Conservation (phyloP, 2,888 invertebrate genomes). For the Trachelus iudaicus region DNA sequence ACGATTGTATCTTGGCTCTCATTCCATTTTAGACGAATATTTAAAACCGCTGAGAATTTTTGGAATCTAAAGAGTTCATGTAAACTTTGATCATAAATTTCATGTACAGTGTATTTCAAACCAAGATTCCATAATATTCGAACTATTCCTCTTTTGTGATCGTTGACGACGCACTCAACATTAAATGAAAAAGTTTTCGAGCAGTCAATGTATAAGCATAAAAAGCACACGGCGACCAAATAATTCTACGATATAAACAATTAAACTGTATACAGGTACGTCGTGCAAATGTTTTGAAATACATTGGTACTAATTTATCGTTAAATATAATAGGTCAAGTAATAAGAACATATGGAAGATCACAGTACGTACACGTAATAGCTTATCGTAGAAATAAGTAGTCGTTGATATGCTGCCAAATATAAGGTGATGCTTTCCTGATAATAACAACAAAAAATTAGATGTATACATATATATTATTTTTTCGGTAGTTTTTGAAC, state of each 20-base stretch:
- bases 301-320: not conserved
- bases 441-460: not conserved
- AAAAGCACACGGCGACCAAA: not conserved
- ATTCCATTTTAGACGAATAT: not conserved
- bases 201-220: not conserved
- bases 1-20: not conserved
- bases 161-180: not conserved
- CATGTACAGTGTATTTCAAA: not conserved
- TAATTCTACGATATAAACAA: not conserved
- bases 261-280: not conserved
- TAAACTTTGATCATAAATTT: not conserved
- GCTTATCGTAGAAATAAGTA: slow-evolving; percentile 30
- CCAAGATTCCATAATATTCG: not conserved
- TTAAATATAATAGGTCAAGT: not conserved
- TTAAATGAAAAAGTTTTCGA: not conserved
- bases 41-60: not conserved
- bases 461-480: not conserved
- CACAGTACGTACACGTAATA: not conserved
- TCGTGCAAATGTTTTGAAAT: slow-evolving; percentile 1
- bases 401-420: slow-evolving; percentile 51
- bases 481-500: slow-evolving; percentile 1
- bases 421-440: slow-evolving; percentile 35
- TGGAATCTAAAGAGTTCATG: not conserved
- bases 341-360: not conserved
- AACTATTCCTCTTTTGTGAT: not conserved